Evolutionary conservation across 2,888 invertebrate species (phyloP), one percentile per base, ranked within the genome.

Genomic region (Notodonta dromedarius): DNA sequence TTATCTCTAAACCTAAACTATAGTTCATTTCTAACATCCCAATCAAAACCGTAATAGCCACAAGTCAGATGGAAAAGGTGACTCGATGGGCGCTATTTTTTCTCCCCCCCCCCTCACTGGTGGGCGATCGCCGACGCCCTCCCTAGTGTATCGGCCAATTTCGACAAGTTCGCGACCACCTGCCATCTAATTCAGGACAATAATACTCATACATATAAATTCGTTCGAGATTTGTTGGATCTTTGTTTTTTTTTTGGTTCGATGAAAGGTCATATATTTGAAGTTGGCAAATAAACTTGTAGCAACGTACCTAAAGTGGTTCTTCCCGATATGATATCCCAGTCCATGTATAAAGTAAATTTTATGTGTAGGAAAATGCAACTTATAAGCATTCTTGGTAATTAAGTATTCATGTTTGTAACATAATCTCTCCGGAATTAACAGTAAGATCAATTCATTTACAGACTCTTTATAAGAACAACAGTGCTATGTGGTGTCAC

Each of bases 191-290:
- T 87, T 83, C 79, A 73, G 76, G 62, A 70, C 73, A 72, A 73
- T 84, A 81, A 82, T 83, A 83, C 86, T 86, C 88, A 88, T 87
- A 87, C 84, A 87, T 87, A 86, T 83, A 83, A 80, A 85, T 82
- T 79, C 77, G 70, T 71, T 66, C 76, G 76, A 76, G 73, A 77
- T 82, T 82, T 81, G 80, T 80, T 77, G 65, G 69, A 61, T 44
- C 58, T 55, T 16, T 48, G 46, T 54, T 52, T 53, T 44, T 53
- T 44, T 53, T 24, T 14, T n/a, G 13, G 16, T 40, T 32, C 39
- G 32, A 13, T 6, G 13, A 35, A 14, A 32, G 24, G 24, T 42
- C 42, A 42, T 42, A 42, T 9, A 42, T 42, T 42, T 42, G 11
- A 42, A 42, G 42, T 42, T 8, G 9, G 46, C 46, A 46, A n/a